phyloP scores from a whole-genome alignment of 2,113 vertebrate species.

The Rostratula benghalensis region DNA sequence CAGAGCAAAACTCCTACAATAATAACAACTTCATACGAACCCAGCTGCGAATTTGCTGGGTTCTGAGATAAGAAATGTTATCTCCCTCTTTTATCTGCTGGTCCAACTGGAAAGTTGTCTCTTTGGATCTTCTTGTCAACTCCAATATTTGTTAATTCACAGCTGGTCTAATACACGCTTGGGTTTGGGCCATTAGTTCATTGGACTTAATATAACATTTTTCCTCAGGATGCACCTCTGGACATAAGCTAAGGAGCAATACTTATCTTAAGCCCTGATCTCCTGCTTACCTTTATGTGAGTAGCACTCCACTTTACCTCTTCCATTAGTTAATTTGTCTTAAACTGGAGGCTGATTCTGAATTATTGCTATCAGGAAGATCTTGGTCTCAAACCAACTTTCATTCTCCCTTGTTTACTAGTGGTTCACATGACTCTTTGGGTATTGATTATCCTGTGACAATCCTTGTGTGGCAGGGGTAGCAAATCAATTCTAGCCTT shows the following conservation, averaged over 20 bases:
- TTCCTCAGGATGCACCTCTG: background rate
- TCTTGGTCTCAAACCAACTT: background rate
- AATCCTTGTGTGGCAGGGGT: background rate
- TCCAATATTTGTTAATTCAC: background rate
- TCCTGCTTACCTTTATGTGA: background rate
- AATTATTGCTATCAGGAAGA: background rate
- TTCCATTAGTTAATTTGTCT: background rate
- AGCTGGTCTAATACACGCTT: background rate
- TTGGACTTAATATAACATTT: background rate
- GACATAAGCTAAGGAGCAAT: background rate
- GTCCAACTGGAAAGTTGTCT: background rate
- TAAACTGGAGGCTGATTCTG: background rate
- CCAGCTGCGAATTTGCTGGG: background rate
- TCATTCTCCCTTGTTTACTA: background rate
- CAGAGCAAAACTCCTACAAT: background rate
- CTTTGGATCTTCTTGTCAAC: background rate
- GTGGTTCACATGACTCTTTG: background rate
- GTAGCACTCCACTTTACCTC: background rate
- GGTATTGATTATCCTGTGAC: background rate
- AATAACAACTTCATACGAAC: fast-evolving
- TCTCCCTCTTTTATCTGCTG: background rate
- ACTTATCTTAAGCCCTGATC: background rate
- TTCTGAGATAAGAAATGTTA: background rate
- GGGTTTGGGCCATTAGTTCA: background rate
- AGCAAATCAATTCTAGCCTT: background rate